Evolutionary conservation across 2,113 vertebrate species (phyloP), one percentile per base, ranked within the genome.

Genomic region (Alosa alosa): DNA sequence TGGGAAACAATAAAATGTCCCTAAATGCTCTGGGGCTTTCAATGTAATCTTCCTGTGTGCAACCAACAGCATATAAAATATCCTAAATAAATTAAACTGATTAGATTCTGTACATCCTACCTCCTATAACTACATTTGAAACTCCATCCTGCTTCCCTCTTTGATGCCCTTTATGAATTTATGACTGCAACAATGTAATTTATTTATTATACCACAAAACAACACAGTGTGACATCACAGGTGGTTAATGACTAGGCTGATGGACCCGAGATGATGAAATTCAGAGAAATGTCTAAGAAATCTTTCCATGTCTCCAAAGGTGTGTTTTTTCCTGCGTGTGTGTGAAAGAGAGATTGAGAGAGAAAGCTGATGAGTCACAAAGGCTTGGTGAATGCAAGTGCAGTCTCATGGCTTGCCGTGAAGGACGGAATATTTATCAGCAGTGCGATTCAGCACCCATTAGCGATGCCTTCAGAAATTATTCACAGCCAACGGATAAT

Each of bases 391-490:
- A 78, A 36, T 60, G 55, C 55, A 22, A 22, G 50, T 11, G 25
- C 64, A 72, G 64, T 4, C 72, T 78, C 72, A 36, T 78, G 13
- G 31, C 13, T 41, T 36, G 72, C 31, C 72, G 31, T 78, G 72
- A 78, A 78, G 72, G 72, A 78, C 72, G 31, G 72, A 39, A 78
- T 78, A 78, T 78, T 39, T 39, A 78, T 78, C 36, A 39, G 13
- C 31, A 41, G 72, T 39, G 72, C 13, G 39, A 78, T 78, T 72
- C 64, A 36, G 25, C 64, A 13, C 64, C 64, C 64, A 72, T 72
- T 72, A 72, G 64, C 25, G 64, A 72, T 72, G 64, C 64, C 64
- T 72, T 72, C 64, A 36, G 25, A 72, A 72, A 72, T 17, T 39
- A 36, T 78, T 36, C 72, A 78, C 25, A 78, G 72, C 25, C 36